Evolutionary conservation across 1,140 invertebrate species (phyloP), one percentile per base, ranked within the genome.

Genomic region (Caligus rogercresseyi): DNA sequence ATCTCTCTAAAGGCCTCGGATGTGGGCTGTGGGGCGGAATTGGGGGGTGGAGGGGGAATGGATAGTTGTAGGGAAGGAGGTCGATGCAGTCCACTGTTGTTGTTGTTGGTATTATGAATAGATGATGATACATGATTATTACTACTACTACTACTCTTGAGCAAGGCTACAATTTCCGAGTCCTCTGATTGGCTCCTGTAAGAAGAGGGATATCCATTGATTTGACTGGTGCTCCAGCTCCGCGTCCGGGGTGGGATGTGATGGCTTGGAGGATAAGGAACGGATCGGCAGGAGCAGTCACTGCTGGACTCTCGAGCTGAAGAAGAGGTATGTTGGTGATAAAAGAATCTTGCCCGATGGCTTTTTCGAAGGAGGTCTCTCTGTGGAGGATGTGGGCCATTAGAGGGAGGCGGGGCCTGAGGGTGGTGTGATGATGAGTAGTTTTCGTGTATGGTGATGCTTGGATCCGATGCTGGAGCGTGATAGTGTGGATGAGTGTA

Each of bases 21-120:
- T 43, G 31, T n/a, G n/a, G 66, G 65, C 24, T 65, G 26, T 18
- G 66, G 64, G 52, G 65, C 61, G n/a, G 64, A 25, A 25, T 64
- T 61, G 20, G 64, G 66, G 13, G 66, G 66, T 15, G 66, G 65
- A 56, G 65, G 58, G 1, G 58, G 58, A 16, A 60, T 60, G n/a
- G 1, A 4, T 18, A 56, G 14, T 1, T 16, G 11, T 53, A 21
- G 16, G 15, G 24, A 56, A 2, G 3, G 54, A 56, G 20, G 31
- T 11, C n/a, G 31, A 43, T 43, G n/a, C n/a, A n/a, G n/a, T n/a
- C n/a, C n/a, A n/a, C n/a, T n/a, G n/a, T n/a, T n/a, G n/a, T n/a
- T n/a, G n/a, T n/a, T n/a, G n/a, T n/a, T n/a, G n/a, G n/a, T n/a
- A n/a, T n/a, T n/a, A n/a, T n/a, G n/a, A n/a, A n/a, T n/a, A n/a